Evolutionary conservation across 2,888 invertebrate genomes (phyloP).

Genomic region (Gortyna flavago): DNA sequence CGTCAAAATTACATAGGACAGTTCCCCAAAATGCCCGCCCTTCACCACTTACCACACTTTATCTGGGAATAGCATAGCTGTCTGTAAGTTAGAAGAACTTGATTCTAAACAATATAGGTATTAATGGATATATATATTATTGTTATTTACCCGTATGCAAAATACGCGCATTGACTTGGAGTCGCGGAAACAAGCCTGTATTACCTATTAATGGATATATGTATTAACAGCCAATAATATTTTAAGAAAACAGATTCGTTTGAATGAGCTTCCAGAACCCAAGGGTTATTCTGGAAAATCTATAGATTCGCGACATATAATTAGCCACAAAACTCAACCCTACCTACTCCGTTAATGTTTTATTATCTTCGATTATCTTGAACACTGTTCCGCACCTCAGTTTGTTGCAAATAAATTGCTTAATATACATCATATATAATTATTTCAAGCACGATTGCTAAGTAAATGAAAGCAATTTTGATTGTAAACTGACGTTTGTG

Average conservation of each 20-base stretch:
- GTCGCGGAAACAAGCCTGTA: too few species aligned
- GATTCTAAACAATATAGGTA: too few species aligned
- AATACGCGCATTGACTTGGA: too few species aligned
- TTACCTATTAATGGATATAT: too few species aligned
- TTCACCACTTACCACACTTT: too few species aligned
- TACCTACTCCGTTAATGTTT: neutral
- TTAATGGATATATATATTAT: too few species aligned
- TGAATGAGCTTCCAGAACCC: neutral
- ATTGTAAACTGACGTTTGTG: conserved; percentile 30
- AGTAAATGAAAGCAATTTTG: conserved; percentile 44
- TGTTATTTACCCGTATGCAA: too few species aligned
- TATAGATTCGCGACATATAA: neutral
- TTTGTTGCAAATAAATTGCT: conserved; percentile 30
- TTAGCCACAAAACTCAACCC: neutral
- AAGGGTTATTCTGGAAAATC: neutral
- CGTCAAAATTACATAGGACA: too few species aligned
- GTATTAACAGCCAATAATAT: neutral
- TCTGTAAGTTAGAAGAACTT: too few species aligned
- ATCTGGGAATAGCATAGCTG: too few species aligned
- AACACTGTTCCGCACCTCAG: conserved; percentile 10
- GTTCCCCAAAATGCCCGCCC: too few species aligned
- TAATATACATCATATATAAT: conserved; percentile 24
- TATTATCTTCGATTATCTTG: conserved; percentile 6
- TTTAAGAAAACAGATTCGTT: neutral
- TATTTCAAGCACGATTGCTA: conserved; percentile 49